Evolutionary conservation across 2,113 vertebrate species (phyloP), one percentile per base, ranked within the genome.

Genomic region (Lonchura striata): DNA sequence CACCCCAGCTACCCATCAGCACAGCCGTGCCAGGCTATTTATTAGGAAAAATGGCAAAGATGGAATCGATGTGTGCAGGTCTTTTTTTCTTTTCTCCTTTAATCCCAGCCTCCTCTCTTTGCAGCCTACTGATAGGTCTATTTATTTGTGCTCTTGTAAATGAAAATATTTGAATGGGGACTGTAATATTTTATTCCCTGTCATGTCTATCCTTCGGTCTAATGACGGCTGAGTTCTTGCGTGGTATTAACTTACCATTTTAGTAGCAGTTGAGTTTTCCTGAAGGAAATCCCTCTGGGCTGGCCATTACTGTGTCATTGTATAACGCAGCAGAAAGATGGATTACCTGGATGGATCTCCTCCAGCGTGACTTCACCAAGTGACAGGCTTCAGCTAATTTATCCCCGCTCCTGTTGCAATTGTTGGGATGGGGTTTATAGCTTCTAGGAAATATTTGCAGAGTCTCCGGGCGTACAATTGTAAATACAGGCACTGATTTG

Each of bases 221-320:
- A 61, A 78, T 11, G 15, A 78, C 1, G 0, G 66, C 50, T 69
- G 92, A 74, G 82, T 88, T 94, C 76, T 82, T 70, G 76, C 86
- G 88, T 0, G 22, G 56, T 92, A 86, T 96, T 94, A 95, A 86
- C 88, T 90, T 90, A 52, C 72, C 90, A 39, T 97, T 97, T 97
- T 81, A 86, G 94, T 93, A 96, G 83, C 86, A 83, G 95, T 66
- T 44, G 88, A 90, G 91, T 86, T 94, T 94, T 95, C 79, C 94
- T 78, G 76, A 61, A 94, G 94, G 95, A 92, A 90, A 86, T 95
- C 94, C 91, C 96, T 92, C 91, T 3, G 60, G 91, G 88, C 75
- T 93, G 94, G 82, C 82, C 57, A 60, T 96, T 95, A 94, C 85
- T 7, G 8, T 95, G 87, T 85, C 75, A 41, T 76, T 90, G 95